These are phyloP conservation scores for Syngnathus scovelli DNA, from an alignment of 2,113 vertebrate species.

Conservation along the genomic window DNA sequence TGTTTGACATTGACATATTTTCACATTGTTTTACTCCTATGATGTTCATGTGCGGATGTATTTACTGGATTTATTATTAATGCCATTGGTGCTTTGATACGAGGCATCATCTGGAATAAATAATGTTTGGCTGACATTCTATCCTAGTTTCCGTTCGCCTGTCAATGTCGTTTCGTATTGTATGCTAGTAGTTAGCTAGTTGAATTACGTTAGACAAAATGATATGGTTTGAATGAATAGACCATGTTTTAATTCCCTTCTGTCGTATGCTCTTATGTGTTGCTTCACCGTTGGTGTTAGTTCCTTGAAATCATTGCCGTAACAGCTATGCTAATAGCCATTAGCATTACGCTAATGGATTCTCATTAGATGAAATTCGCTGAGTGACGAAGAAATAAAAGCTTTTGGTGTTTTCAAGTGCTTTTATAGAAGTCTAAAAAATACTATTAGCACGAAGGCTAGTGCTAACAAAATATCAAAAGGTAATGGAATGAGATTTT, in stretches of 20 bases:
- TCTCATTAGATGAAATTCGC: background rate
- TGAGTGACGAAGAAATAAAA: background rate
- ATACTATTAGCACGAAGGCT: background rate
- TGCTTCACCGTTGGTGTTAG: background rate
- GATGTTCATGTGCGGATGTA: background rate
- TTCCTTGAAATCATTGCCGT: background rate
- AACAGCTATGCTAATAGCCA: background rate
- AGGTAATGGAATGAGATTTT: background rate
- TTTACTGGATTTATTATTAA: conserved; percentile 7
- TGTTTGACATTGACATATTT: conserved; percentile 11
- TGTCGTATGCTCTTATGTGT: background rate
- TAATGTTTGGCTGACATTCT: background rate
- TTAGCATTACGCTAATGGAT: background rate
- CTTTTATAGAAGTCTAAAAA: background rate
- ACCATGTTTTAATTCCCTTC: background rate
- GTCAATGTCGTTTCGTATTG: background rate
- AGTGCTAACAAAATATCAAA: background rate
- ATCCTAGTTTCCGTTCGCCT: background rate
- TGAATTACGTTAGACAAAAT: background rate
- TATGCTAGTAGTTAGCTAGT: background rate
- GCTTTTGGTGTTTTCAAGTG: background rate
- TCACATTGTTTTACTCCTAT: conserved; percentile 3
- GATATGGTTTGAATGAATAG: no score
- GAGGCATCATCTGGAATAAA: background rate
- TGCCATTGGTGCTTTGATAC: background rate